Percentiles rank a stretch among this genome's conserved stretches.
These are phyloP conservation scores for Protodeltote pygarga DNA, from an alignment of 2,888 invertebrate species.

Conservation along the genomic window DNA sequence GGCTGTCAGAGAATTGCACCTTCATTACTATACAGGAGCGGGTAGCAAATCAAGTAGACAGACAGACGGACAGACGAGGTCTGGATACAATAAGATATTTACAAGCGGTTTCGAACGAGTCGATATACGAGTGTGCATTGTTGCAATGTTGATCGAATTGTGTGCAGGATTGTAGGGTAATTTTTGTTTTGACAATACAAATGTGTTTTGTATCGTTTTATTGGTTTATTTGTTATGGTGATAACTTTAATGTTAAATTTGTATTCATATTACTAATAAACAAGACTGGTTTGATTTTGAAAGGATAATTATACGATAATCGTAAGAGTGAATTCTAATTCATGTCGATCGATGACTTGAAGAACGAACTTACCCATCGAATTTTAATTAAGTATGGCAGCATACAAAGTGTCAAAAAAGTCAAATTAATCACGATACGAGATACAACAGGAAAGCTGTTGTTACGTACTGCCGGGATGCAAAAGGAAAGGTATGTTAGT, in stretches of 20 bases:
- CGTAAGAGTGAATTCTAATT: too few relatives aligned
- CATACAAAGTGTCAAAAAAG: too few relatives aligned
- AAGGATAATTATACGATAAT: too few relatives aligned
- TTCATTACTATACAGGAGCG: conserved; percentile 80
- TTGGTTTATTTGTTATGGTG: conserved; percentile 14
- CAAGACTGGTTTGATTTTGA: too few relatives aligned
- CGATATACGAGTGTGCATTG: conserved; percentile 62
- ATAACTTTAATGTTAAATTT: conserved; percentile 19
- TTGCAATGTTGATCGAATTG: conserved; percentile 50
- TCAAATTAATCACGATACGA: too few relatives aligned
- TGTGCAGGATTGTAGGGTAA: conserved; percentile 58
- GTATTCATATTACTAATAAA: too few relatives aligned
- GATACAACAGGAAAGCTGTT: too few relatives aligned
- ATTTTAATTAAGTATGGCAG: too few relatives aligned
- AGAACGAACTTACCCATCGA: too few relatives aligned
- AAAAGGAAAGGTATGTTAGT: too few relatives aligned
- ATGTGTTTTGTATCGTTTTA: conserved; percentile 46
- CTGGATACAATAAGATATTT: conserved; percentile 77
- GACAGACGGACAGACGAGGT: conserved; percentile 74
- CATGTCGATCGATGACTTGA: too few relatives aligned
- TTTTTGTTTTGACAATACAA: conserved; percentile 62
- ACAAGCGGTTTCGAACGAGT: conserved; percentile 65
- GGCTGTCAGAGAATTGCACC: conserved; percentile 70
- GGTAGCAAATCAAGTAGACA: conserved; percentile 73
- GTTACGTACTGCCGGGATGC: too few relatives aligned